phyloP scores from a whole-genome alignment of 2,797 vertebrate species.

The Chloroceryle inda region DNA sequence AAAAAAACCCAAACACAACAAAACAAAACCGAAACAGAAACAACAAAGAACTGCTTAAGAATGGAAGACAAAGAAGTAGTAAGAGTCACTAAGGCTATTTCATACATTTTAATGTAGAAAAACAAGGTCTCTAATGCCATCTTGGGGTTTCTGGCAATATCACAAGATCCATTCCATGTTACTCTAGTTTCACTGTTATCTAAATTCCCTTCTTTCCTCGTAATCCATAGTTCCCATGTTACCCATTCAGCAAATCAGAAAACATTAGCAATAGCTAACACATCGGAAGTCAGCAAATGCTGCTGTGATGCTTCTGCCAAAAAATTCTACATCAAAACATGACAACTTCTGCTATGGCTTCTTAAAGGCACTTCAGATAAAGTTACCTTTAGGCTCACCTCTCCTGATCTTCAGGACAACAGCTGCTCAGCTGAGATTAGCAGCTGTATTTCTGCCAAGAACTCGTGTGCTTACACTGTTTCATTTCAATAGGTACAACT shows the following conservation, averaged over 20 bases:
- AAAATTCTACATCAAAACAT: neutral
- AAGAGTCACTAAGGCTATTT: neutral
- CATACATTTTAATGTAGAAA: neutral
- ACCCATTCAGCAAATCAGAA: neutral
- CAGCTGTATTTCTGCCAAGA: neutral
- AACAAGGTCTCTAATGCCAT: conserved; percentile 25
- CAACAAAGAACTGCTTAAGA: neutral
- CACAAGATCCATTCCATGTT: neutral
- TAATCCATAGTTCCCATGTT: neutral
- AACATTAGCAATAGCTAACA: neutral
- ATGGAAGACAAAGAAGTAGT: neutral
- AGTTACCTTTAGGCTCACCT: neutral
- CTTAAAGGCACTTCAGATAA: neutral
- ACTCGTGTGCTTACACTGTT: neutral
- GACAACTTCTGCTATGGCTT: neutral
- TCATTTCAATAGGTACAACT: neutral
- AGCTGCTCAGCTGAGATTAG: neutral
- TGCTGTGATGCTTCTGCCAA: neutral
- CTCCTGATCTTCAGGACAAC: neutral
- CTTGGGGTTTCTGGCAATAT: conserved; percentile 32
- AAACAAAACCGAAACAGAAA: neutral
- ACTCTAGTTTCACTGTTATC: neutral
- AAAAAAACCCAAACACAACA: too few relatives aligned
- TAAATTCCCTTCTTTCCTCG: conserved; percentile 3
- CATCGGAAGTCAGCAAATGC: neutral